These are phyloP conservation scores for Psittacula derbiana DNA, from an alignment of 2,797 vertebrate species.

Conservation along the genomic window DNA sequence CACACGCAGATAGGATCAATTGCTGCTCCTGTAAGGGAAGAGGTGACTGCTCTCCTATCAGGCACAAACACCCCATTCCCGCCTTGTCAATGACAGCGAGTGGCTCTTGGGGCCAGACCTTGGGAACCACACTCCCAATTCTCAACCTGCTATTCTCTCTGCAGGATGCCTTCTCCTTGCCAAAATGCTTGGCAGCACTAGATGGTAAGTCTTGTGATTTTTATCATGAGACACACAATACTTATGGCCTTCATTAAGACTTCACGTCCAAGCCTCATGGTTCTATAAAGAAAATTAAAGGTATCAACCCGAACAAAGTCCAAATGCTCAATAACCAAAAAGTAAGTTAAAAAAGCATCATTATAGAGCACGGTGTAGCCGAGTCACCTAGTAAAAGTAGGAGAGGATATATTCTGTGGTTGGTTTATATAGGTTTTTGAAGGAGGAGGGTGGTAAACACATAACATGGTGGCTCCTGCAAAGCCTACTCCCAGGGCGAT, in stretches of 20 bases:
- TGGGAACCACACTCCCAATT: not conserved
- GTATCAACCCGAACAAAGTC: not conserved
- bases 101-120: not conserved
- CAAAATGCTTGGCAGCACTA: not conserved
- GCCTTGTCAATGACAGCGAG: not conserved
- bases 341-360: not conserved
- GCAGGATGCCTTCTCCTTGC: not conserved
- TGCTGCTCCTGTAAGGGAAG: not conserved
- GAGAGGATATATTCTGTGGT: not conserved
- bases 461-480: constrained; percentile 13
- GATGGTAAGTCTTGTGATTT: not conserved
- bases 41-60: not conserved
- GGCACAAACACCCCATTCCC: not conserved
- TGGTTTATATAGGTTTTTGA: not conserved
- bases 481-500: constrained; percentile 52
- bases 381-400: not conserved
- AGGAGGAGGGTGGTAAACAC: constrained; percentile 21
- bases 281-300: not conserved
- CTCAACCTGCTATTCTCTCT: not conserved
- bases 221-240: not conserved
- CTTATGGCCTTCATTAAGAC: not conserved
- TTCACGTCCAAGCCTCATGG: not conserved
- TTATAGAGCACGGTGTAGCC: not conserved
- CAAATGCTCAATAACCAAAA: not conserved
- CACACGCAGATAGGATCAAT: not conserved